Percentiles rank a stretch among this genome's conserved stretches.
Conservation (phyloP, 1,140 invertebrate genomes). For the Saccostrea glomerata region DNA sequence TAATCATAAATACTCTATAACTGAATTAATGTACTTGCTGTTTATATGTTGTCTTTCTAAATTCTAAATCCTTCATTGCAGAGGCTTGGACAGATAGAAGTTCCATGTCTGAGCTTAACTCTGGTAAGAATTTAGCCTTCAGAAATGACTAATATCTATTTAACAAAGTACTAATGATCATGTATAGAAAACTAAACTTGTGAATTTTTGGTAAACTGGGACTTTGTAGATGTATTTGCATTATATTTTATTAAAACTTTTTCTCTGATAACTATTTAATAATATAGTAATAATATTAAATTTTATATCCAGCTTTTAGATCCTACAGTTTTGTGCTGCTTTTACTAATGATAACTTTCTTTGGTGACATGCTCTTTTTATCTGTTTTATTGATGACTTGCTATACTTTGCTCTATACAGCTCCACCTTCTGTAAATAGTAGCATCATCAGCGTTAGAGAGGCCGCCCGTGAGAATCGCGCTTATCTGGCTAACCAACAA, state of each 20-base stretch:
- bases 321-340: neutral
- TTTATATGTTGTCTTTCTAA: neutral
- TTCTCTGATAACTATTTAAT: neutral
- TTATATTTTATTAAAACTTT: neutral
- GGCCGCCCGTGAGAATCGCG: constrained; percentile 41
- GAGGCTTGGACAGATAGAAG: constrained; percentile 66
- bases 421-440: neutral
- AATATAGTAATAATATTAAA: neutral
- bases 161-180: neutral
- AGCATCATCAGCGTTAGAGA: constrained; percentile 51
- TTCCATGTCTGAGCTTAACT: constrained; percentile 17
- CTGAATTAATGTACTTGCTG: neutral
- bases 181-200: neutral
- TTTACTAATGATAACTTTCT: neutral
- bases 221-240: neutral
- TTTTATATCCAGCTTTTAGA: neutral
- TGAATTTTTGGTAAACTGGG: neutral
- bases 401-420: neutral
- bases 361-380: neutral
- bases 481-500: constrained; percentile 37
- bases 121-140: neutral
- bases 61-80: constrained; percentile 36
- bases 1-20: neutral
- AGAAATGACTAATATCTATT: neutral
- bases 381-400: neutral